A percentile compares a stretch with the other conserved stretches of the same genome.
Conservation (phyloP, 2,113 vertebrate genomes). For the Sitta europaea region DNA sequence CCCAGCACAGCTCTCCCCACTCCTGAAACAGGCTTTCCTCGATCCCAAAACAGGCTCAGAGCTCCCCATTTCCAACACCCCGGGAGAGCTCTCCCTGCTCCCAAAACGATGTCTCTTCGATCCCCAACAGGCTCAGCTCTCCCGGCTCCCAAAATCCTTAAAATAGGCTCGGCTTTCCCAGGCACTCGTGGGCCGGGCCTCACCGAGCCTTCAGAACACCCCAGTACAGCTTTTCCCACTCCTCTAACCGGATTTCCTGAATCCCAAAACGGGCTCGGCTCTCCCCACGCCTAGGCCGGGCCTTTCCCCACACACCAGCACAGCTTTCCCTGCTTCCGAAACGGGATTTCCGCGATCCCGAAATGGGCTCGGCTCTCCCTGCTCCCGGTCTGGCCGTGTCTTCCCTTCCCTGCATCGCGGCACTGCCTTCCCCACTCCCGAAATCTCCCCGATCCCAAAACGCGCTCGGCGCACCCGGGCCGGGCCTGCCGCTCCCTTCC, state of each 20-base stretch:
- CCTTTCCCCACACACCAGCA: background rate
- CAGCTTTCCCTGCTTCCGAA: background rate
- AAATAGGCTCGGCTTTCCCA: background rate
- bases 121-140: background rate
- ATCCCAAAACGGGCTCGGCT: background rate
- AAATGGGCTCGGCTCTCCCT: background rate
- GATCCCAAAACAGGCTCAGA: fast-evolving
- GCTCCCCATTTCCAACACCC: no score
- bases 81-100: background rate
- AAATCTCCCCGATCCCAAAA: background rate
- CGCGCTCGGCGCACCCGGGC: background rate
- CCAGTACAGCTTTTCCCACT: background rate
- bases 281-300: background rate
- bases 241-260: background rate
- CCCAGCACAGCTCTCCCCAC: background rate
- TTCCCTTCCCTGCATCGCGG: background rate
- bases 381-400: background rate
- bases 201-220: background rate
- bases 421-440: no score
- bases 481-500: background rate
- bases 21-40: background rate
- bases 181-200: no score
- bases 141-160: background rate
- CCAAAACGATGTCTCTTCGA: background rate
- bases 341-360: background rate